phyloP scores from a whole-genome alignment of 2,113 vertebrate genomes.

The Chloroceryle aenea region DNA sequence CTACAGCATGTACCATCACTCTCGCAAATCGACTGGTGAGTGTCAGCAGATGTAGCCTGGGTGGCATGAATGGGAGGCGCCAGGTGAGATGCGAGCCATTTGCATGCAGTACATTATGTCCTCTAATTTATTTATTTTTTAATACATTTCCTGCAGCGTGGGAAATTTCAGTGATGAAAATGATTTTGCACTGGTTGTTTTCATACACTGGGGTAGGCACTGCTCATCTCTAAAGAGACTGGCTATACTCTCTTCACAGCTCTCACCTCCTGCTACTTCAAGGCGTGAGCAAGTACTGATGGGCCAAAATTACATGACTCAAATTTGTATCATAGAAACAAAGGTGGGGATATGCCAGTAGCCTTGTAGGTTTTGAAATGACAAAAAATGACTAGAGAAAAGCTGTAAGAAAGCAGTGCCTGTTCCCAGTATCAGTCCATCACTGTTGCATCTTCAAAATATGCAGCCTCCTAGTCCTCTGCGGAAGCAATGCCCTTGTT shows the following conservation, averaged over 20 bases:
- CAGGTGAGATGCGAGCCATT: not conserved
- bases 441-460: not conserved
- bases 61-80: not conserved
- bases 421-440: not conserved
- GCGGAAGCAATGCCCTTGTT: not conserved
- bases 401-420: not conserved
- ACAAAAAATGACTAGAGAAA: not conserved
- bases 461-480: not conserved
- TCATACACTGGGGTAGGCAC: not conserved
- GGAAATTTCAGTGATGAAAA: not conserved
- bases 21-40: conserved; percentile 96
- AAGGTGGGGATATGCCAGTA: not conserved
- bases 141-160: not conserved
- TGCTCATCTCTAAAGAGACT: not conserved
- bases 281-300: not conserved
- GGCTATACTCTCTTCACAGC: not conserved
- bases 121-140: not conserved
- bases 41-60: not conserved
- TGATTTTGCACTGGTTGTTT: not conserved
- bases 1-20: conserved; percentile 85
- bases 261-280: not conserved
- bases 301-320: not conserved
- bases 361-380: not conserved
- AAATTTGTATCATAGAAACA: fast-evolving
- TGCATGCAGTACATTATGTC: not conserved